Conservation (phyloP, 2,797 vertebrate species). For the Mormyrus hasselquistii region DNA sequence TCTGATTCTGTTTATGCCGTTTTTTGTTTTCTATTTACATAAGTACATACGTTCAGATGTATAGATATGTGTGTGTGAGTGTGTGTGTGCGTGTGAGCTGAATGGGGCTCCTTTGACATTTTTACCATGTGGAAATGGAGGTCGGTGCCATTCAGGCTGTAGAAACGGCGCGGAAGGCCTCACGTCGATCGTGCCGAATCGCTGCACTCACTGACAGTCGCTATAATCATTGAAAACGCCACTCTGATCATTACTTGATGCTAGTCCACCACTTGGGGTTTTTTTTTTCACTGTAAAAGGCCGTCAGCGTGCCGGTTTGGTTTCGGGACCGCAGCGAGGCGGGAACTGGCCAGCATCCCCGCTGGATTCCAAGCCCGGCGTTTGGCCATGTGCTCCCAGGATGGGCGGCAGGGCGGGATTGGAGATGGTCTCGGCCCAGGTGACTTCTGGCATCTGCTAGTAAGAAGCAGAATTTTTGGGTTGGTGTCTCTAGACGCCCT, state of each 20-base stretch:
- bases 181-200: slow-evolving; percentile 15
- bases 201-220: slow-evolving; percentile 16
- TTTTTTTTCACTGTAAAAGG: background rate
- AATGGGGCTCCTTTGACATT: slow-evolving; percentile 22
- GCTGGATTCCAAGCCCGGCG: background rate
- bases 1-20: slow-evolving; percentile 60
- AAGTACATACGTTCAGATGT: slow-evolving; percentile 21
- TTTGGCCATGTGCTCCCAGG: background rate
- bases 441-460: background rate
- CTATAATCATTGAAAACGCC: slow-evolving; percentile 13
- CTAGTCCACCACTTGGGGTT: slow-evolving; percentile 19
- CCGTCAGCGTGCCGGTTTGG: background rate
- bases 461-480: background rate
- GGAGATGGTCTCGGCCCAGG: background rate
- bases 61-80: slow-evolving; percentile 21
- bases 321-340: background rate
- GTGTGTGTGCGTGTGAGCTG: slow-evolving; percentile 12
- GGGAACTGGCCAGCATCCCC: background rate
- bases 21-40: slow-evolving; percentile 64
- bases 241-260: slow-evolving; percentile 23
- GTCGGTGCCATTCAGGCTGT: slow-evolving; percentile 29
- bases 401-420: background rate
- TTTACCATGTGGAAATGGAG: slow-evolving; percentile 13
- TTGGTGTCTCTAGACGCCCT: background rate
- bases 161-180: slow-evolving; percentile 6